Percentiles rank a stretch among this genome's conserved stretches.
Conservation (phyloP, 1,140 invertebrate species). For the Argopecten irradians region DNA sequence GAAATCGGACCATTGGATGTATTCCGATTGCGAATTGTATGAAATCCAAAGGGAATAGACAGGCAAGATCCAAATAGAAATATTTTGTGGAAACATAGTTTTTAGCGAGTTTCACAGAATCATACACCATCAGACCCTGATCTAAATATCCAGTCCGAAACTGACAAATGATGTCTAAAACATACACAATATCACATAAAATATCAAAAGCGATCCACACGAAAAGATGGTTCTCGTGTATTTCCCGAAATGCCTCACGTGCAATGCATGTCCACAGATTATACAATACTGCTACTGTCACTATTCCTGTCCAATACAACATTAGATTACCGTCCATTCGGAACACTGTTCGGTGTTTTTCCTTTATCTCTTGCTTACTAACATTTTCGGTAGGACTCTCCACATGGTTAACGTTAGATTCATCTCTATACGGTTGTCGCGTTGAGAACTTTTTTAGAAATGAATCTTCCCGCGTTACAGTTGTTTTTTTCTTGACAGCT, state of each 20-base stretch:
- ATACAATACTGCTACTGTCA: slow-evolving; percentile 93
- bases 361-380: slow-evolving; percentile 77
- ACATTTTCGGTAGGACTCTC: slow-evolving; percentile 38
- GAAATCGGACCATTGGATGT: slow-evolving; percentile 77
- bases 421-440: slow-evolving; percentile 80
- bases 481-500: slow-evolving; percentile 83
- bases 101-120: slow-evolving; percentile 90
- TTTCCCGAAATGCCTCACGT: slow-evolving; percentile 93
- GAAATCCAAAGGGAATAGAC: slow-evolving; percentile 91
- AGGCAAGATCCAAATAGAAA: slow-evolving; percentile 90
- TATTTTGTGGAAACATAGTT: slow-evolving; percentile 91
- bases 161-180: slow-evolving; percentile 92
- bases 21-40: slow-evolving; percentile 81
- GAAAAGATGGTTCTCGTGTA: slow-evolving; percentile 81
- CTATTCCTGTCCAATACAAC: slow-evolving; percentile 94
- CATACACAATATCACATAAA: slow-evolving; percentile 90
- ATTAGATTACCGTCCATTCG: slow-evolving; percentile 97
- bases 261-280: slow-evolving; percentile 97
- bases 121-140: slow-evolving; percentile 95
- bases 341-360: slow-evolving; percentile 81
- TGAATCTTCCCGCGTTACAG: slow-evolving; percentile 94
- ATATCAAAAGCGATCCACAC: slow-evolving; percentile 90
- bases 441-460: slow-evolving; percentile 96
- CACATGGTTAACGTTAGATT: slow-evolving; percentile 42
- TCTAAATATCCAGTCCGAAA: slow-evolving; percentile 96